These are phyloP conservation scores for Sula dactylatra DNA, from an alignment of 2,113 vertebrate genomes.

Conservation along the genomic window DNA sequence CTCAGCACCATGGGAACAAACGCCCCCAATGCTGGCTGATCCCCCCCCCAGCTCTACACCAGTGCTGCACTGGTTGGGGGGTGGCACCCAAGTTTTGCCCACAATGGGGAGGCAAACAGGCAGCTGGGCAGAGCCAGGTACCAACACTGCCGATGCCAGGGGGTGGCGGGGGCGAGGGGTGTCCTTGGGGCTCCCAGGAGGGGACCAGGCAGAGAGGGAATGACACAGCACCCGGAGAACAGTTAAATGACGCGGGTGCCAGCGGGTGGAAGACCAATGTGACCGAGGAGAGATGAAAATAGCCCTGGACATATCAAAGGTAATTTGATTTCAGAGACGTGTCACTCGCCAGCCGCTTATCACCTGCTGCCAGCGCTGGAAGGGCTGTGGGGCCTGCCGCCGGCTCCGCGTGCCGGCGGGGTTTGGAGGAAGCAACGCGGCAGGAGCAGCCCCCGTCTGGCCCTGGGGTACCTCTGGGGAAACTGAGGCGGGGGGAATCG, in stretches of 20 bases:
- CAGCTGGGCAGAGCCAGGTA: background rate
- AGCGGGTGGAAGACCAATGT: background rate
- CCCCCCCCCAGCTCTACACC: background rate
- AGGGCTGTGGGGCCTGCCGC: background rate
- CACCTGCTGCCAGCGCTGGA: background rate
- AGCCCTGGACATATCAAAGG: slow-evolving; percentile 10
- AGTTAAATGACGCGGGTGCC: background rate
- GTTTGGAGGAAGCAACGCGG: background rate
- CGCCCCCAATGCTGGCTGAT: rapidly evolving
- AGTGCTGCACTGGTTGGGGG: no score
- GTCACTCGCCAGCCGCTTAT: background rate
- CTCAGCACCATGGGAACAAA: background rate
- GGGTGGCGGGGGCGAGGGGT: rapidly evolving
- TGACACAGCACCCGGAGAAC: slow-evolving; percentile 45
- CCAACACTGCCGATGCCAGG: rapidly evolving
- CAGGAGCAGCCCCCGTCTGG: rapidly evolving
- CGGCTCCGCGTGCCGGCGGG: background rate
- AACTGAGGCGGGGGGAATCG: background rate
- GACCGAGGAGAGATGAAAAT: slow-evolving; percentile 33
- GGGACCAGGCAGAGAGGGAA: background rate
- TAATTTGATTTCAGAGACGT: background rate
- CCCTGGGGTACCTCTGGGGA: background rate
- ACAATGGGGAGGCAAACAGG: rapidly evolving
- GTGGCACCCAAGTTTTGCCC: background rate
- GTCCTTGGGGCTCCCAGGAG: background rate